Base-by-base conservation (phyloP, 1,140 invertebrate species). In the Streblospio benedicti region DNA sequence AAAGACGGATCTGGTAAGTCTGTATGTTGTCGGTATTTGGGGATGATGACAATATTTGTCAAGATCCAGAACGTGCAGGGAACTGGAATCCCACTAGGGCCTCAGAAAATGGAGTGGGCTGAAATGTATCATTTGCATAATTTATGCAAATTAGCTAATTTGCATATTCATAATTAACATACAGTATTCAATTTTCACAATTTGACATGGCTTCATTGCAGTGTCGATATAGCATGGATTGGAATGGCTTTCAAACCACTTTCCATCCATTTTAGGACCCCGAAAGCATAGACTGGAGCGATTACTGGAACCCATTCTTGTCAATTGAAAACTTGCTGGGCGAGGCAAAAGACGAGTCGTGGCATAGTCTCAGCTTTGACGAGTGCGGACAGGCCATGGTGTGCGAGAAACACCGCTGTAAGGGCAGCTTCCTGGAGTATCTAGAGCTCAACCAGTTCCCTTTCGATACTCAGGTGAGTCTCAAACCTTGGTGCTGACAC, bases 361-460 rank as follows among this genome's bases (percentile, higher is more conserved):
- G 59, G 55, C 41, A 65, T 28, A 52, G 31, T 14, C 27, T 63
- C 30, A 3, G 35, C 20, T 57, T 54, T 41, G 61, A 65, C 28
- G 27, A 25, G 12, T 4, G n/a, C 14, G 61, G 57, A 3, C 18
- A 54, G 6, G 56, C 57, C 5, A 64, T 45, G 23, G 47, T 65
- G 16, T 63, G 43, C 32, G 52, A 62, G 45, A 65, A 63, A 43
- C 43, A 50, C 25, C 14, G 61, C 4, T 28, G 59, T n/a, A 59
- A 51, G 25, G 63, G 63, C 12, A 41, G 45, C n/a, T 65, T 65
- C 45, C 38, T 52, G 44, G 63, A 65, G 47, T 59, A 64, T 56
- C 47, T 65, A 35, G 63, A 65, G 47, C 32, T 65, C 2, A 59
- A 65, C 35, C 47, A 65, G 16, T 65, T 65, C 51, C 63, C 63